Evolutionary conservation across 2,113 vertebrate genomes (phyloP), one percentile per base, ranked within the genome.

Genomic region (Dipodomys ordii): DNA sequence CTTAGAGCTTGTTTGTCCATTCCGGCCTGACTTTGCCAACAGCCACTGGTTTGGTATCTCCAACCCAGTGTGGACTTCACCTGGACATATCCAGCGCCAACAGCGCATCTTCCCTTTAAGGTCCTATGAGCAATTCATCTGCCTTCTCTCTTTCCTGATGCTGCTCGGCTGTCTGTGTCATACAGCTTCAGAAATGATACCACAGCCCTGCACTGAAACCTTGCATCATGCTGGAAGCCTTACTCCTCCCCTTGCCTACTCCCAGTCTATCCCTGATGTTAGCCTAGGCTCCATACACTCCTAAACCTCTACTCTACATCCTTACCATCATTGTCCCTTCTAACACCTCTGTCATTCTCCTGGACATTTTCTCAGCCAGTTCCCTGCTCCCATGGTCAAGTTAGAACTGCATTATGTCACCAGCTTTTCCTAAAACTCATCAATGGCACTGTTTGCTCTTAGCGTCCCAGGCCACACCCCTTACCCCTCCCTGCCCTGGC

Each of bases 291-390:
- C 18, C 78, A 49, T 4, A 23, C 15, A 19, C 28, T 8, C 23
- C 2, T 7, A 1, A 22, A 3, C 25, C 7, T 0, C 8, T 1
- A 19, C 2, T 8, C 44, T 69, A 27, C 57, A 1, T 16, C 49
- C 65, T 32, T 4, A 3, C 57, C 18, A 0, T n/a, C 10, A 6
- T 4, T 11, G 44, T 65, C 32, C 11, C 12, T 22, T 32, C 25
- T 13, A 3, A 15, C 22, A 19, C 22, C 2, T 2, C 28, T 27
- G 15, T 11, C 2, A 1, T 12, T 32, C 19, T 15, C 25, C 27
- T 16, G 19, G 25, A 20, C 67, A 7, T 18, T 44, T 57, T 69
- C 74, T 84, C 19, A 16, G 53, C 67, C 28, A 49, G 15, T 1
- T 22, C 19, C 0, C 28, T 7, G 28, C 25, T 46, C 8, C 30